These are phyloP conservation scores for Drosophila burlai DNA, from an alignment of 1,140 invertebrate species.

Conservation along the genomic window DNA sequence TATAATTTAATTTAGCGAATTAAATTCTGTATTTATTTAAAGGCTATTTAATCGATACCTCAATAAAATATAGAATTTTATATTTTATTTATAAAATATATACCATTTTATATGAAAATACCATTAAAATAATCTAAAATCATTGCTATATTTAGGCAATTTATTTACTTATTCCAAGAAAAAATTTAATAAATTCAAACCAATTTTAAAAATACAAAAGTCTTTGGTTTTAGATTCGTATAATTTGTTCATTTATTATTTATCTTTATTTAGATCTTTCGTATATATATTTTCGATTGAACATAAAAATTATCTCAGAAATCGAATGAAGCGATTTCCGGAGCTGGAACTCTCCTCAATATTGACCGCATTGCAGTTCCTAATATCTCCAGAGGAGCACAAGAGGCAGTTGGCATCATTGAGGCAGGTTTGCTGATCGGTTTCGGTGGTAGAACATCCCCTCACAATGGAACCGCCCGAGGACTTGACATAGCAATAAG, in stretches of 20 bases:
- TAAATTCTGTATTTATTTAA: neutral
- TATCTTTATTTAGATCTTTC: neutral
- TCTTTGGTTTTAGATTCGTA: neutral
- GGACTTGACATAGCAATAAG: constrained; percentile 73
- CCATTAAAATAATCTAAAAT: neutral
- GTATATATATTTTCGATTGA: neutral
- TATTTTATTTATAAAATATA: neutral
- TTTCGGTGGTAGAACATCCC: constrained; percentile 69
- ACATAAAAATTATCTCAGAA: constrained; percentile 31
- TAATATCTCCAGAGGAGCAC: constrained; percentile 71
- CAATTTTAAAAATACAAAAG: neutral
- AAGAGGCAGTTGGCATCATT: constrained; percentile 66
- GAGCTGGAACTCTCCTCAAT: constrained; percentile 32
- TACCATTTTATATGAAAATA: neutral
- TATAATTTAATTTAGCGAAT: too few relatives aligned
- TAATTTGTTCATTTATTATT: neutral
- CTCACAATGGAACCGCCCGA: constrained; percentile 48
- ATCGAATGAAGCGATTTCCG: constrained; percentile 61
- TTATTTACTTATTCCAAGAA: neutral
- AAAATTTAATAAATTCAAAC: neutral
- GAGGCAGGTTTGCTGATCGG: constrained; percentile 67
- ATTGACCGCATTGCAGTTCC: constrained; percentile 64
- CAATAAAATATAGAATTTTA: neutral
- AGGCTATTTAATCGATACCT: neutral
- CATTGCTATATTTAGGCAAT: neutral